Evolutionary conservation across 1,140 invertebrate species (phyloP).

Genomic region (Cyclargus thomasi): DNA sequence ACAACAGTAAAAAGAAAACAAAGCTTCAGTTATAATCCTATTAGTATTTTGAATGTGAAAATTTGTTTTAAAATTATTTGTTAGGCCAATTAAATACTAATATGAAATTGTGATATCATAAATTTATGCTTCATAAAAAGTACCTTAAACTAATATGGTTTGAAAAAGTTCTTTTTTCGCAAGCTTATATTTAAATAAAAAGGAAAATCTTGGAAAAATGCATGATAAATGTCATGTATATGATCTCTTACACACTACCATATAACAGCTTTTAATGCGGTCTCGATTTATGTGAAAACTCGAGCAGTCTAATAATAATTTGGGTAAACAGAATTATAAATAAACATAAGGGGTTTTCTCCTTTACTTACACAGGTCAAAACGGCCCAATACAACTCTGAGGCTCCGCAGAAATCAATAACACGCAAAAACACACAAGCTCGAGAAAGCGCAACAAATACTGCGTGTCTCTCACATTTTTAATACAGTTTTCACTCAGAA

Average conservation of each 20-base stretch:
- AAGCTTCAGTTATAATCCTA: too few relatives aligned
- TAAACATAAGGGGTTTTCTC: neutral
- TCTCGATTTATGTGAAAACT: neutral
- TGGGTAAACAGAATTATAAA: neutral
- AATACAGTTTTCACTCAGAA: neutral
- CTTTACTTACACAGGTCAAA: conserved; percentile 1
- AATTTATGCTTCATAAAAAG: too few relatives aligned
- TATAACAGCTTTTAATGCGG: neutral
- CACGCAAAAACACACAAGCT: neutral
- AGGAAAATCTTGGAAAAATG: neutral
- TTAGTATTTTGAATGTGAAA: too few relatives aligned
- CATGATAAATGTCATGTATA: neutral
- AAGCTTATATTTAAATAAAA: too few relatives aligned
- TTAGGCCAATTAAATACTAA: too few relatives aligned
- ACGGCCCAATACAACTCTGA: neutral
- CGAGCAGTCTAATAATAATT: neutral
- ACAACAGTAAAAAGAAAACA: too few relatives aligned
- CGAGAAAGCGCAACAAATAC: neutral
- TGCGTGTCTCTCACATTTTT: neutral
- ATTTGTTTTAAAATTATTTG: too few relatives aligned
- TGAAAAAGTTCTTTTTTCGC: too few relatives aligned
- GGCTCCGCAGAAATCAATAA: conserved; percentile 2
- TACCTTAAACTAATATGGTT: too few relatives aligned
- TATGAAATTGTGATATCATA: too few relatives aligned
- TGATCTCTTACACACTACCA: neutral